Base-by-base conservation (phyloP, 1,140 invertebrate species). In the Hypothenemus hampei region DNA sequence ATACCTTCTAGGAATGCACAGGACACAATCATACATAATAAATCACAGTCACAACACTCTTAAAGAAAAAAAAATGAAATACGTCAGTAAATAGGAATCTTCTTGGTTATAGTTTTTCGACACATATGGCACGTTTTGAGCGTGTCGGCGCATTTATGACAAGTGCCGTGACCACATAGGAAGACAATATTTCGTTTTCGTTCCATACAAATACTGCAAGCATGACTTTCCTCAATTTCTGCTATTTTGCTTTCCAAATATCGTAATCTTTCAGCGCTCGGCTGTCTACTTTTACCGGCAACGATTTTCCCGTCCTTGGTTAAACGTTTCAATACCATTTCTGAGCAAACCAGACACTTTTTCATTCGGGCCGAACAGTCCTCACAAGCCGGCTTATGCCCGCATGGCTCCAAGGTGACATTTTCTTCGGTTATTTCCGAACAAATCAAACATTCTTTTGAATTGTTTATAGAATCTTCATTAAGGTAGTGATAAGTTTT, bases 91-190 rank as follows among this genome's bases (percentile, higher is more conserved):
- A 93, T 77, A 72, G 89, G 90, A 60, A 94, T 94, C 69, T 91
- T 93, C 69, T 89, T 88, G 11, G 84, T 82, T 66, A 95, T 93
- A 5, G 84, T 82, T 73, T 91, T 87, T 24, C 92, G 79, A 75
- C 91, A 95, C 89, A 95, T 94, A 73, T 94, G 92, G 76, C 92
- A 95, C 5, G 81, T 87, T 65, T 81, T 83, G 1, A 95, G 72
- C 1, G 89, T 86, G 47, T 86, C 81, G 0, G 89, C 83, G 67
- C 92, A 95, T 41, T 82, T 79, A 22, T 84, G 81, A 74, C 92
- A 95, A 4, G 90, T 86, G 13, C 85, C 84, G 66, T 95, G 92
- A 5, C 92, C 92, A 71, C 92, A 95, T 0, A 93, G 73, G 68
- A 95, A 95, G 1, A 86, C 90, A 5, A 92, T 83, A 66, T 90